Base-by-base conservation (phyloP, 2,888 invertebrate species). In the Drosophila kanekoi region DNA sequence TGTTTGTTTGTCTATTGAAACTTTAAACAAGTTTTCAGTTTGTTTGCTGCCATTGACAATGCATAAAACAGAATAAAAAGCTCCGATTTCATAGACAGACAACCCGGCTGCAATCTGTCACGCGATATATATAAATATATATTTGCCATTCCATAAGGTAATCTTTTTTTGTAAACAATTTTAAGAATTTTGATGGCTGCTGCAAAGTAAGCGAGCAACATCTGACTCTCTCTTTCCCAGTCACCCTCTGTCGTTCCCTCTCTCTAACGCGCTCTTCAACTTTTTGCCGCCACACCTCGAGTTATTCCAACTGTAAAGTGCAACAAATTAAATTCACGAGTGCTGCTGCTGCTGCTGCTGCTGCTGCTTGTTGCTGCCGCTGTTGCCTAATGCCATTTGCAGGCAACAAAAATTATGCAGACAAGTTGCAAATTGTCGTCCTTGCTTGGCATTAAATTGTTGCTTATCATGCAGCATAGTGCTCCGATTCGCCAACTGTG, bases 1-100 rank as follows among this genome's bases (percentile, higher is more conserved):
- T 84, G 81, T 81, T 85, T 82, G 80, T 80, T 84, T 84, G 79
- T 77, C 78, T 84, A 83, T 84, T 77, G 81, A 87, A 84, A 84
- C 79, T 87, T 84, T 81, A 84, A 83, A 64, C 84, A 83, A 83
- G 84, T 84, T 84, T 83, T 63, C 60, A 51, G 62, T 75, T 68
- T 54, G 53, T 66, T 62, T 62, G 53, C 53, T 63, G 58, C 14
- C 57, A 54, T 66, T 72, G 58, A 51, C 72, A 60, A 60, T 49
- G 40, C 48, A 54, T 37, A 35, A 54, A 48, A 32, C 47, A 44
- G 20, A 49, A 59, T 45, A 45, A 58, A 71, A 73, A 56, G 73
- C 73, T 57, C 52, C n/a, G 32, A 73, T 56, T 73, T 59, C 69
- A 13, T 20, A 33, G 33, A 11, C 33, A 14, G 18, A 8, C 28